Base-by-base conservation (phyloP, 2,888 invertebrate species). In the Lithophane leautieri region DNA sequence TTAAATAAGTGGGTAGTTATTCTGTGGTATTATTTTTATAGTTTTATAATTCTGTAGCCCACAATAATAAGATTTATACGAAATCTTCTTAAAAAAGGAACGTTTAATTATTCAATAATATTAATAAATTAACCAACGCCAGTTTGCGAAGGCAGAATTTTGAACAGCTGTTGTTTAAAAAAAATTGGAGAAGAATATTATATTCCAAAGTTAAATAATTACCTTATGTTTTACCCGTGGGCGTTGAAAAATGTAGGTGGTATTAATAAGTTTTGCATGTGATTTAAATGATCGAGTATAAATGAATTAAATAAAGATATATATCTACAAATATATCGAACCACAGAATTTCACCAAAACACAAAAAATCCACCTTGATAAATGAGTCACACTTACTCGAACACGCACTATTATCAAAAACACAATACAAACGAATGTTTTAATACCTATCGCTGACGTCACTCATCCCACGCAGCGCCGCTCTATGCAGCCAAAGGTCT, bases 381-480 rank as follows among this genome's bases (percentile, higher is more conserved):
- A 4, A 65, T 75, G 47, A 83, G 3, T 79, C 60, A 63, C 40
- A 40, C 28, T 22, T 25, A 62, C 63, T 63, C 22, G 25, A 50
- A 60, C 28, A 34, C 34, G 56, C 50, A 34, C 58, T 70, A 69
- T 68, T 34, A 70, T 73, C n/a, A 52, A 44, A 2, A 73, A 61
- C 25, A 76, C 78, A 81, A 71, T 78, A 28, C 61, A 66, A 67
- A 61, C 58, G 70, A 71, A 66, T 66, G 25, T 68, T 78, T 54
- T 42, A 65, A 73, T 81, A 78, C 52, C 60, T 25, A 47, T 42
- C 50, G 63, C 66, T 83, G 84, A 91, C 91, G 91, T 92, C 92
- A 92, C 76, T 58, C 87, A 83, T 81, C 93, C 94, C 93, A 94
- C 93, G 91, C 91, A 87, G 25, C 52, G 65, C 83, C 72, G 74